phyloP scores from a whole-genome alignment of 2,113 vertebrate genomes.

The Catharus minimus region DNA sequence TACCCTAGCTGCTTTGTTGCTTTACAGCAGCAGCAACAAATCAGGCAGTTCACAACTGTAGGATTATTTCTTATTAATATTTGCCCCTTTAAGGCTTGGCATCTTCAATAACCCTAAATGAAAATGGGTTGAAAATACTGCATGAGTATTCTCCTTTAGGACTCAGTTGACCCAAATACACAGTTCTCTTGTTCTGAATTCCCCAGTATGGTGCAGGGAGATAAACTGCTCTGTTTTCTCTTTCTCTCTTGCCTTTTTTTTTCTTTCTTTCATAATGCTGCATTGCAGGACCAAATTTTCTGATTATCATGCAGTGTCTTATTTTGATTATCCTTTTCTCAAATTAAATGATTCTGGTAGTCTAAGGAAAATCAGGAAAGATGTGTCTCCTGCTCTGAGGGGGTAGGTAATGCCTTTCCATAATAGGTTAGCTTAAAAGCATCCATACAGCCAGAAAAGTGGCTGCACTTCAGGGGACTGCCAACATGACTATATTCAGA shows the following conservation, averaged over 20 bases:
- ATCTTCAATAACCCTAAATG: neutral
- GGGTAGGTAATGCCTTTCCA: neutral
- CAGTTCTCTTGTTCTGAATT: conserved; percentile 52
- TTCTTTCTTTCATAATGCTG: conserved; percentile 11
- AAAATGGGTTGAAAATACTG: conserved; percentile 57
- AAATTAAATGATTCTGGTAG: neutral
- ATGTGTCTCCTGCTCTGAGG: neutral
- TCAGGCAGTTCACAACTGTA: neutral
- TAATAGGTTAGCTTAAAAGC: conserved; percentile 3
- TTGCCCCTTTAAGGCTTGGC: conserved; percentile 7
- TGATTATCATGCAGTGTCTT: conserved; percentile 51
- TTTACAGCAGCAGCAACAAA: neutral
- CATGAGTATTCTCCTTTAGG: conserved; percentile 62
- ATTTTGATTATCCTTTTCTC: conserved; percentile 20
- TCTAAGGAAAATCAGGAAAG: neutral
- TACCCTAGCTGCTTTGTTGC: neutral
- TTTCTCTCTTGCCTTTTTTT: neutral
- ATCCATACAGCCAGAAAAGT: neutral
- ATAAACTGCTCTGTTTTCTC: conserved; percentile 22
- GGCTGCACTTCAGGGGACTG: conserved; percentile 8
- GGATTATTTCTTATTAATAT: conserved; percentile 32
- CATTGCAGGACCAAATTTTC: conserved; percentile 62
- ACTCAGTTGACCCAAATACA: conserved; percentile 69
- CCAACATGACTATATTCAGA: neutral
- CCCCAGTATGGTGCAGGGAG: neutral